These are phyloP conservation scores for Dinoponera quadriceps DNA, from an alignment of 1,140 invertebrate genomes.

Conservation along the genomic window DNA sequence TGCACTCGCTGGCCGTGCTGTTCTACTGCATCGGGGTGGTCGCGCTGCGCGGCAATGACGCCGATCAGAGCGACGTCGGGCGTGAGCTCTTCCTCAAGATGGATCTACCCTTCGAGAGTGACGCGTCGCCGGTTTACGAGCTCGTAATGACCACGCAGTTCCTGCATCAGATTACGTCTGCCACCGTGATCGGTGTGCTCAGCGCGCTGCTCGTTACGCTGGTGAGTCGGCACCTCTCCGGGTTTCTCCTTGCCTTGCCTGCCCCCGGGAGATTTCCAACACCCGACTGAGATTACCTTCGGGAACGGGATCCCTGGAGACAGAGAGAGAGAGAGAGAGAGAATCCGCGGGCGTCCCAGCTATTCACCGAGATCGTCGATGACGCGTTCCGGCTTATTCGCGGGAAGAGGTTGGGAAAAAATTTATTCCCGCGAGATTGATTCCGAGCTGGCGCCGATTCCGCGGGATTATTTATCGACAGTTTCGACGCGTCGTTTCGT, in stretches of 20 bases:
- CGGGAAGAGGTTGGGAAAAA: neutral
- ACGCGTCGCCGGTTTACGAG: conserved; percentile 61
- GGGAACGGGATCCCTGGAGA: neutral
- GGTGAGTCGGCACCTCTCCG: conserved; percentile 33
- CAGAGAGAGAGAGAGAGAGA: no score
- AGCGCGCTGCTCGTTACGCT: conserved; percentile 51
- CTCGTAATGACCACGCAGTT: conserved; percentile 46
- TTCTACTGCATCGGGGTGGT: conserved; percentile 37
- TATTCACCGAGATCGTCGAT: neutral
- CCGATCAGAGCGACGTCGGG: neutral
- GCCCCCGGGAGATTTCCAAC: conserved; percentile 20
- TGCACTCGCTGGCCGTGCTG: conserved; percentile 38
- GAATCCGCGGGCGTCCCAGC: neutral
- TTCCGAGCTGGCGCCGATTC: no score
- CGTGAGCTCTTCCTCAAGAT: conserved; percentile 62
- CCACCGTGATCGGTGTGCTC: conserved; percentile 41
- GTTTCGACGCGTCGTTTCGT: no score
- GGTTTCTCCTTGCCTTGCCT: neutral
- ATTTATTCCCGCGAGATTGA: no score
- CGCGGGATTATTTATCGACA: no score
- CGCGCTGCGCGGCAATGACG: neutral
- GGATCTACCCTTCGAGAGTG: conserved; percentile 64
- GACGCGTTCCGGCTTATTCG: neutral
- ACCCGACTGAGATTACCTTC: conserved; percentile 22
- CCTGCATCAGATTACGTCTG: conserved; percentile 29